Percentiles rank a stretch among this genome's conserved stretches.
Conservation (phyloP, 2,888 invertebrate species). For the Linyphia triangularis region DNA sequence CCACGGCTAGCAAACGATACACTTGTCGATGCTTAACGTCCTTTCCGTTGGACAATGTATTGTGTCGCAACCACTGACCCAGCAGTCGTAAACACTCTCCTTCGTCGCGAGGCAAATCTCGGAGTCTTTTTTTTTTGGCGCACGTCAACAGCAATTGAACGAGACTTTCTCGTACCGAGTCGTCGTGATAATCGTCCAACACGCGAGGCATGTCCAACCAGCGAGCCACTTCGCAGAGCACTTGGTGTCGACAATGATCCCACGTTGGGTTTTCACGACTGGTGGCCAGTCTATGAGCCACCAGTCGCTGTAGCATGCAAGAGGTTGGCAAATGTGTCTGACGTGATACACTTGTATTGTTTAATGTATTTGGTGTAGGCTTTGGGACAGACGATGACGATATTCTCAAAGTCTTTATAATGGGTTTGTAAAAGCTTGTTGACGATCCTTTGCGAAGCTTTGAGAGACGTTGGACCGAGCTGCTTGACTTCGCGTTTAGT, state of each 20-base stretch:
- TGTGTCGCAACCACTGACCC: slow-evolving; percentile 2
- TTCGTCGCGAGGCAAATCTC: not conserved
- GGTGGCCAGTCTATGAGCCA: not conserved
- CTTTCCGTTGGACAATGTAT: not conserved
- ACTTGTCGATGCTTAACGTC: slow-evolving; percentile 8
- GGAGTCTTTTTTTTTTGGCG: not conserved
- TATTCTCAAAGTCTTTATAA: not conserved
- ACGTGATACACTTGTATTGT: not conserved
- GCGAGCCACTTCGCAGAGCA: not conserved
- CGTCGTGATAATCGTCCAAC: not conserved
- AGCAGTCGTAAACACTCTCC: not conserved
- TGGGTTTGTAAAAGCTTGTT: not conserved
- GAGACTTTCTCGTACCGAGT: not conserved
- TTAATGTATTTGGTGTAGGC: not conserved
- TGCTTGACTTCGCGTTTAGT: not conserved
- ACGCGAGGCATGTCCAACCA: not conserved
- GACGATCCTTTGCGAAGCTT: not conserved
- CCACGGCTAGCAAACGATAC: slow-evolving; percentile 22
- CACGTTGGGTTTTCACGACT: not conserved
- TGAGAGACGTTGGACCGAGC: not conserved
- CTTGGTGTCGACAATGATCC: not conserved
- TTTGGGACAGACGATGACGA: not conserved
- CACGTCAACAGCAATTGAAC: not conserved
- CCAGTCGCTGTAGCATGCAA: not conserved
- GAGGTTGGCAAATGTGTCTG: not conserved